phyloP scores from a whole-genome alignment of 1,140 invertebrate species.

The Amyelois transitella region DNA sequence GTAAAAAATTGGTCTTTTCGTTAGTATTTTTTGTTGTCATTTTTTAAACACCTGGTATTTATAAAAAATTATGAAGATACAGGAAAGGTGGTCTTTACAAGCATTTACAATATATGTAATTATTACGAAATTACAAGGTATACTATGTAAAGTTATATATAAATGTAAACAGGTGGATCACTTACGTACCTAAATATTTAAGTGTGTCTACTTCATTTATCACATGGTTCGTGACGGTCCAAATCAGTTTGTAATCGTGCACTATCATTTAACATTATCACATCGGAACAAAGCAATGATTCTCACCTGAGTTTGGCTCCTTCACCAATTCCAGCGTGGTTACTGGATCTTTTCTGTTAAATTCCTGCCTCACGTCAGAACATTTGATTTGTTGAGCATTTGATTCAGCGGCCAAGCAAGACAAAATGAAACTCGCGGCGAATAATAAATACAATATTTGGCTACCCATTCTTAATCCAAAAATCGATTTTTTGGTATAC shows the following conservation, averaged over 20 bases:
- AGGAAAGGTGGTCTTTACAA: no score
- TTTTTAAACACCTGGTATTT: no score
- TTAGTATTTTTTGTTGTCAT: no score
- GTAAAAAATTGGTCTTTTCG: no score
- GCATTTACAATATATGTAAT: no score
- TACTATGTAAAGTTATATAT: no score
- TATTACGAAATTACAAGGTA: no score
- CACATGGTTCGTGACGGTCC: background rate
- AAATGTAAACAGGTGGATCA: background rate
- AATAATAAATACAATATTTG: conserved; percentile 64
- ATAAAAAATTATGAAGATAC: no score
- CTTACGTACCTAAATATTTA: background rate
- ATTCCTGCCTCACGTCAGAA: conserved; percentile 58
- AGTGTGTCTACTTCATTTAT: background rate
- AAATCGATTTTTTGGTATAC: conserved; percentile 72
- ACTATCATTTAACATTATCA: conserved; percentile 38
- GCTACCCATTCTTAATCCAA: conserved; percentile 59
- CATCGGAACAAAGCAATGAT: conserved; percentile 32
- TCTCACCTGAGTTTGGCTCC: conserved; percentile 66
- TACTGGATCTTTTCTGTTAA: conserved; percentile 63
- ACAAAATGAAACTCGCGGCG: conserved; percentile 45
- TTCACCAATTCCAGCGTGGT: conserved; percentile 51
- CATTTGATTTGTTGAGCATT: conserved; percentile 56
- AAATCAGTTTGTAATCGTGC: conserved; percentile 3
- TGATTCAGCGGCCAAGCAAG: conserved; percentile 39